These are phyloP conservation scores for Anagyrus pseudococci DNA, from an alignment of 2,888 invertebrate species.

Conservation along the genomic window DNA sequence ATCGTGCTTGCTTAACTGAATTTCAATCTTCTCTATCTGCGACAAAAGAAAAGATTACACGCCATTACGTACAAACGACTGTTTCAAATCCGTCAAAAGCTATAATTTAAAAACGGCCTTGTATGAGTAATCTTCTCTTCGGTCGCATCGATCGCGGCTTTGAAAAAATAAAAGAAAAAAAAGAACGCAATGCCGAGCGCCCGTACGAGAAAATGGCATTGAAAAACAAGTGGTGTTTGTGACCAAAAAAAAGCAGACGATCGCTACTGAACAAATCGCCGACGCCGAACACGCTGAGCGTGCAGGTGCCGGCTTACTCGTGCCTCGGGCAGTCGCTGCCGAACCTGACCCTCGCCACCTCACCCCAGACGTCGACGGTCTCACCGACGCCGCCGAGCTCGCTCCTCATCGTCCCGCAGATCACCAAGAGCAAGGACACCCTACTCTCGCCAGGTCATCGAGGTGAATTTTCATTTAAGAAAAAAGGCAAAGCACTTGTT, in stretches of 20 bases:
- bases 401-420: conserved; percentile 61
- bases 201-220: neutral
- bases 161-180: neutral
- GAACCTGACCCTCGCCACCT: conserved; percentile 68
- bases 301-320: conserved; percentile 71
- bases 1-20: too few species aligned
- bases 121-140: neutral
- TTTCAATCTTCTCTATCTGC: too few species aligned
- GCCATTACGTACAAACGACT: too few species aligned
- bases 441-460: conserved; percentile 60
- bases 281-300: conserved; percentile 77
- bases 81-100: too few species aligned
- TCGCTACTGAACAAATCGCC: conserved; percentile 61
- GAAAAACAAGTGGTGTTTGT: conserved; percentile 7
- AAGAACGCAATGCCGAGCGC: neutral
- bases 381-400: conserved; percentile 61
- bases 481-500: conserved; percentile 33
- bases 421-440: conserved; percentile 61
- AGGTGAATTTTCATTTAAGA: conserved; percentile 50
- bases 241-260: conserved; percentile 50
- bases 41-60: too few species aligned
- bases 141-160: neutral
- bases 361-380: conserved; percentile 59
- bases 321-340: conserved; percentile 82
- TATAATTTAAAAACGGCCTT: too few species aligned